phyloP scores from a whole-genome alignment of 2,888 invertebrate genomes.

The Coelinius sp. region DNA sequence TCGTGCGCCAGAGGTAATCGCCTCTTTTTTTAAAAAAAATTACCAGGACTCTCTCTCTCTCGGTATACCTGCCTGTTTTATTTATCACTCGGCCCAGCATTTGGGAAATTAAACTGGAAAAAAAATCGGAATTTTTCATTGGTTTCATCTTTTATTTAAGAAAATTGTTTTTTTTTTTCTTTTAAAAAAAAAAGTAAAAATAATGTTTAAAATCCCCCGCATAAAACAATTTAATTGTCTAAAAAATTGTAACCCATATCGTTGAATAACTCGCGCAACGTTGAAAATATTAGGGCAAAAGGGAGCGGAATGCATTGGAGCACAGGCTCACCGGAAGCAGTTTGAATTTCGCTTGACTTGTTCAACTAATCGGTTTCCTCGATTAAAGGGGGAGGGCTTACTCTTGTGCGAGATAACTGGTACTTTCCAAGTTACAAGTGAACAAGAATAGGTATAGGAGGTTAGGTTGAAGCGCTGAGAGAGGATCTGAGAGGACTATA shows the following conservation, averaged over 20 bases:
- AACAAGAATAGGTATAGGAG: slow-evolving; percentile 18
- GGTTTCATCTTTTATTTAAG: background rate
- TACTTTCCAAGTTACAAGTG: slow-evolving; percentile 31
- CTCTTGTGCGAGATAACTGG: slow-evolving; percentile 21
- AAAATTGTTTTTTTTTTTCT: background rate
- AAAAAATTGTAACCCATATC: background rate
- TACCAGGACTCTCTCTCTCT: background rate
- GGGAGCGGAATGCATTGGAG: slow-evolving; percentile 17
- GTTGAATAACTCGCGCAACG: background rate
- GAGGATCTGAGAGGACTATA: slow-evolving; percentile 24
- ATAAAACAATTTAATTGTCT: background rate
- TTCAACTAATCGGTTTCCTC: slow-evolving; percentile 39
- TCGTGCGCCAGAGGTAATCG: slow-evolving; percentile 17
- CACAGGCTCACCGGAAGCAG: slow-evolving; percentile 33
- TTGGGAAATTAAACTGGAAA: slow-evolving; percentile 28
- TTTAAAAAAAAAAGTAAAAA: background rate
- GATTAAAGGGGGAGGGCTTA: slow-evolving; percentile 45
- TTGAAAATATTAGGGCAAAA: background rate
- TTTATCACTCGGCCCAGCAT: slow-evolving; percentile 20
- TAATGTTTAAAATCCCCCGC: background rate
- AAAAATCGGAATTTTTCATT: slow-evolving; percentile 22
- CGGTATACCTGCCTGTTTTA: slow-evolving; percentile 12
- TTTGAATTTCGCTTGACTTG: slow-evolving; percentile 39
- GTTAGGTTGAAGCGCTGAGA: background rate
- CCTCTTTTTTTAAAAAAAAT: background rate